Base-by-base conservation (phyloP, 2,888 invertebrate species). In the Caenorhabditis sinica region DNA sequence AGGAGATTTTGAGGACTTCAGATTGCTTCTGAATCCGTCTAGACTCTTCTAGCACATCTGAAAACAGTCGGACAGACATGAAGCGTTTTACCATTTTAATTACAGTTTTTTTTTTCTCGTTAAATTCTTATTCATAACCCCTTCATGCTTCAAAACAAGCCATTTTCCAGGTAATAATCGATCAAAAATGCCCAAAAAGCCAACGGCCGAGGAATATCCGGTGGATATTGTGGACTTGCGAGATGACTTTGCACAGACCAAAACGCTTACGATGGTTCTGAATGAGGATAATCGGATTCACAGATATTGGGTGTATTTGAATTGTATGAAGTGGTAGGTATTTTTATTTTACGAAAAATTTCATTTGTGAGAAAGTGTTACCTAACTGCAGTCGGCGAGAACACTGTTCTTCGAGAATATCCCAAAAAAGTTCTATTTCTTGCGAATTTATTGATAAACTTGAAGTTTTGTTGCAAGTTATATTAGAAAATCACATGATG, bases 151-250 rank as follows among this genome's bases (percentile, higher is more conserved):
- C n/a, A n/a, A n/a, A n/a, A n/a, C n/a, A n/a, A n/a, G n/a, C n/a
- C n/a, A n/a, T 28, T 56, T 56, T 15, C 28, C 9, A 15, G 49
- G 49, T 49, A 40, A 65, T 36, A 6, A 8, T 6, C 33, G 8
- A 33, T 6, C 4, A 33, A 33, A 4, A 25, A 66, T 73, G 72
- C n/a, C n/a, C n/a, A n/a, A n/a, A n/a, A 15, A 36, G 9, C 56
- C 79, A 4, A 2, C 25, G 6, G 71, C 72, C 1, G 71, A 79
- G n/a, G 79, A 79, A n/a, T 79, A 79, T 72, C 71, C 71, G 4
- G 33, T 53, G 28, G 79, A 79, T 5, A 65, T 79, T 30, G 43
- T 65, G 20, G 79, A 79, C 8, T 8, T 79, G 17, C 28, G 45
- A 2, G 71, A 79, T 25, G 79, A 79, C 25, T 79, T 79, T 33